Percentiles rank a stretch among this genome's conserved stretches.
phyloP scores from a whole-genome alignment of 37 sponge, comb jelly and placozoan genomes.

The Halichondria panicea region DNA sequence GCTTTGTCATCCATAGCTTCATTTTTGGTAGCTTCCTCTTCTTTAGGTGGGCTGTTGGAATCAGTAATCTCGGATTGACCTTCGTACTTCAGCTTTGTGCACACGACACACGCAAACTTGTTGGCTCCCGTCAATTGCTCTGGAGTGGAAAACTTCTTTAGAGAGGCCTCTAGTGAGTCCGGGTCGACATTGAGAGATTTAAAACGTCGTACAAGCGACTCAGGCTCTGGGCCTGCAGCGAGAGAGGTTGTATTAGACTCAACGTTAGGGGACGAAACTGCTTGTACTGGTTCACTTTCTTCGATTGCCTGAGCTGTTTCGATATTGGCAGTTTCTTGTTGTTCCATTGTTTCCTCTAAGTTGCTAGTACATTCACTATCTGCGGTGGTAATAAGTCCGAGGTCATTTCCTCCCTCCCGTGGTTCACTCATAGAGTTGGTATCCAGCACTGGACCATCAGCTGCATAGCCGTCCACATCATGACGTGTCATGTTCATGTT shows the following conservation, averaged over 20 bases:
- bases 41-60: neutral
- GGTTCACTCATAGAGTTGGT: too few species aligned
- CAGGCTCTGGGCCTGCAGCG: neutral
- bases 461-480: too few species aligned
- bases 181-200: neutral
- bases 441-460: too few species aligned
- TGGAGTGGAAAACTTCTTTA: slow-evolving; percentile 57
- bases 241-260: neutral
- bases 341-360: too few species aligned
- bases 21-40: neutral
- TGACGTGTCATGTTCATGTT: too few species aligned
- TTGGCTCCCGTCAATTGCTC: slow-evolving; percentile 79
- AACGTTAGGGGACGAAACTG: neutral
- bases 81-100: slow-evolving; percentile 37
- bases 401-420: too few species aligned
- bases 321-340: too few species aligned
- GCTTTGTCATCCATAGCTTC: neutral
- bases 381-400: too few species aligned
- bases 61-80: neutral
- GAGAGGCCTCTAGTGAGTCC: slow-evolving; percentile 44
- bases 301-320: too few species aligned
- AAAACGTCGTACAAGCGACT: too few species aligned
- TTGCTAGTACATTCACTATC: too few species aligned
- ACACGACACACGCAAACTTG: slow-evolving; percentile 73
- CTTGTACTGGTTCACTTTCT: neutral